Evolutionary conservation across 2,113 vertebrate genomes (phyloP), one percentile per base, ranked within the genome.

Genomic region (Coryphaenoides rupestris): DNA sequence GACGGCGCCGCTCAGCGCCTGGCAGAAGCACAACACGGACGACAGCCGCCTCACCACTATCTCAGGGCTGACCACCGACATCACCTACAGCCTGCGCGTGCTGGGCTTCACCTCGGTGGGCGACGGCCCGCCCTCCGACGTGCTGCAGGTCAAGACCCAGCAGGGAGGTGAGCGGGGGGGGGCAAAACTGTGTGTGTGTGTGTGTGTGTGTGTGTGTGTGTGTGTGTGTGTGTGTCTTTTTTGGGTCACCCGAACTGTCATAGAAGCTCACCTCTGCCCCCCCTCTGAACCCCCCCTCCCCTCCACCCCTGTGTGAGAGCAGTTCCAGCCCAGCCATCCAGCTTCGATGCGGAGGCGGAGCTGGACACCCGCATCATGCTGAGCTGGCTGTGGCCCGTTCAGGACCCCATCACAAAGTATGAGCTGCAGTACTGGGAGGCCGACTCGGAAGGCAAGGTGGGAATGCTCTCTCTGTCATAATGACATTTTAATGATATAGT

Each of bases 81-180:
- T 94, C 86, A 97, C 95, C n/a, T 98, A 98, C 84, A 96, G 95
- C 87, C 94, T 98, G 68, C 90, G 93, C 0, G 95, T 97, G 52
- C 87, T 98, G 76, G 96, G 95, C 58, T 98, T 96, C 77, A 98
- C 96, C 0, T 95, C 95, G 0, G 94, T 98, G 58, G 96, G 96
- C 0, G 95, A 98, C 0, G 96, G 96, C 1, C 96, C 96, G 0
- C 94, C 93, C 40, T 98, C 95, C 1, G 92, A 94, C 66, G 84
- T 94, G 83, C 94, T 98, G 87, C 95, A 97, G 80, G 94, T 98
- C 86, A 96, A 96, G 86, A 95, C 95, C 0, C 95, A 98, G 77
- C 95, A 96, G 78, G 96, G 96, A 81, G 96, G 96, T 98, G 89
- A 56, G 94, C 53, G 15, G 21, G 58, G 78, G 33, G 33, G 33